These are phyloP conservation scores for Acanthoscelides obtectus DNA, from an alignment of 2,888 invertebrate genomes.

Conservation along the genomic window DNA sequence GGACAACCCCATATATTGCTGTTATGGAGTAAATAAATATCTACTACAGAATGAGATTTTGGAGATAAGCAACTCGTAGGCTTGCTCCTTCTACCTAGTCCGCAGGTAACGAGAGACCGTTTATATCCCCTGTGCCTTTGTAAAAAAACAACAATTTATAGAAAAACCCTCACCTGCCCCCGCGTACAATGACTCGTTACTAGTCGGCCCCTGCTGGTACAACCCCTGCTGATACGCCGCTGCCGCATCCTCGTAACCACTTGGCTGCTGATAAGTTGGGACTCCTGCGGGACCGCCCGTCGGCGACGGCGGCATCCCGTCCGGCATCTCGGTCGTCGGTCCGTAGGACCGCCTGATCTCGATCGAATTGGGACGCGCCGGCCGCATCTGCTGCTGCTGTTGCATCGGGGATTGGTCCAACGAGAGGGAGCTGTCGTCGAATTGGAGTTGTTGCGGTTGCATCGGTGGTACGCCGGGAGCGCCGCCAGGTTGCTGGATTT, in stretches of 20 bases:
- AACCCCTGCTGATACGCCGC: conserved; percentile 44
- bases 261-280: conserved; percentile 34
- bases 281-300: conserved; percentile 15
- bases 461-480: not conserved
- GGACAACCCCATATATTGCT: no score
- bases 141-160: no score
- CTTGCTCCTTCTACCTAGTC: no score
- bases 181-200: conserved; percentile 51
- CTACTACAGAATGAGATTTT: no score
- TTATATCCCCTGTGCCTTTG: no score
- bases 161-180: conserved; percentile 16
- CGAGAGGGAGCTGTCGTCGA: conserved; percentile 47
- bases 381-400: conserved; percentile 56
- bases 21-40: no score
- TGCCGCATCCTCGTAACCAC: conserved; percentile 41
- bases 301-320: conserved; percentile 32
- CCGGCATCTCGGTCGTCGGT: conserved; percentile 39
- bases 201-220: conserved; percentile 47
- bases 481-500: conserved; percentile 39
- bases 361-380: conserved; percentile 82
- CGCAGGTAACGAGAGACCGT: no score
- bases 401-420: conserved; percentile 52
- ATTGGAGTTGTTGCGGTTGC: conserved; percentile 47
- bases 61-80: no score
- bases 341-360: conserved; percentile 64